phyloP scores from a whole-genome alignment of 2,797 vertebrate genomes.

The Aeoliscus strigatus region DNA sequence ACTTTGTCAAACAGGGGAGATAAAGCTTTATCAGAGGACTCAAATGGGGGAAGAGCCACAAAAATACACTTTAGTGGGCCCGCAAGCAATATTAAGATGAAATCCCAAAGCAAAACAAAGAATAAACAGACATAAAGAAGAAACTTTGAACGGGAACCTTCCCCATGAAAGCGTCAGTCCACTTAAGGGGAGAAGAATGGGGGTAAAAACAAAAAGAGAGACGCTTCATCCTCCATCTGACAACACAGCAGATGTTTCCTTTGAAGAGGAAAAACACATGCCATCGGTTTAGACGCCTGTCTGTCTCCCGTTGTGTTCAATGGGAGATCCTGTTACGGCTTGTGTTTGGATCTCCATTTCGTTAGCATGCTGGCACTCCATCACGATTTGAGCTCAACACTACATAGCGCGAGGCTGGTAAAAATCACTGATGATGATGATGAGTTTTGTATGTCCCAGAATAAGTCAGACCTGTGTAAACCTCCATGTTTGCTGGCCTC shows the following conservation, averaged over 20 bases:
- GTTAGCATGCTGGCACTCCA: constrained; percentile 38
- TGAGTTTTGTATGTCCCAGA: constrained; percentile 31
- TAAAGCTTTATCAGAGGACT: constrained; percentile 26
- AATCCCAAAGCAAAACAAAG: constrained; percentile 31
- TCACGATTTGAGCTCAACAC: constrained; percentile 51
- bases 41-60: constrained; percentile 4
- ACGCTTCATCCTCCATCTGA: constrained; percentile 35
- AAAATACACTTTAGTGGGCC: constrained; percentile 22
- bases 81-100: constrained; percentile 18
- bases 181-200: constrained; percentile 21
- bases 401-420: constrained; percentile 24
- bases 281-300: constrained; percentile 48
- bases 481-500: constrained; percentile 7
- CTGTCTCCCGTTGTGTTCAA: constrained; percentile 50
- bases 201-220: constrained; percentile 33
- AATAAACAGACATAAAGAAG: constrained; percentile 26
- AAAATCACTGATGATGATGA: constrained; percentile 43
- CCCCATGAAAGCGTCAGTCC: constrained; percentile 19
- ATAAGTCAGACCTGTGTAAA: constrained; percentile 14
- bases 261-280: constrained; percentile 49
- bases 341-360: constrained; percentile 36
- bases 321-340: constrained; percentile 38
- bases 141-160: constrained; percentile 28
- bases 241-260: constrained; percentile 40
- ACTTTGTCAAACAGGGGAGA: constrained; percentile 14